A percentile compares a stretch with the other conserved stretches of the same genome.
Evolutionary conservation across 2,797 vertebrate species (phyloP).

Genomic region (Sebastes hubbsi): DNA sequence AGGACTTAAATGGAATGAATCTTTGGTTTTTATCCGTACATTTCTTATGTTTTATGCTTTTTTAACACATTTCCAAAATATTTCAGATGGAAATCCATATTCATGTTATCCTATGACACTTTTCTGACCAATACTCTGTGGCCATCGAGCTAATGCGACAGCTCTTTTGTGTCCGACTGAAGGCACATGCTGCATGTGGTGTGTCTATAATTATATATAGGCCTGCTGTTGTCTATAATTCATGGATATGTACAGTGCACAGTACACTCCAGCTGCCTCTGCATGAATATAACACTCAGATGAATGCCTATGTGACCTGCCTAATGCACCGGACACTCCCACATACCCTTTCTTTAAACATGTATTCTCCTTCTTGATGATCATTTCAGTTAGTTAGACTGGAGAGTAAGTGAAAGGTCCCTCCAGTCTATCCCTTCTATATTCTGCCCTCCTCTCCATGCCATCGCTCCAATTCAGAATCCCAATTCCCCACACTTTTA

Average conservation of each 20-base stretch:
- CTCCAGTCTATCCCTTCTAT: neutral
- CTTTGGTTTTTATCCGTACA: neutral
- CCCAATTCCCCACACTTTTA: slow-evolving; percentile 24
- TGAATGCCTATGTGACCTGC: slow-evolving; percentile 21
- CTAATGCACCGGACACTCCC: slow-evolving; percentile 47
- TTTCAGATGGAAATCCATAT: neutral
- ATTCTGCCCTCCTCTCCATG: neutral
- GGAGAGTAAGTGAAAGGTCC: slow-evolving; percentile 20
- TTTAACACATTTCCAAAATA: neutral
- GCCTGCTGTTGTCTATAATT: slow-evolving; percentile 56
- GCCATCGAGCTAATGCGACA: slow-evolving; percentile 9
- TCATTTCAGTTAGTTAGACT: slow-evolving; percentile 5
- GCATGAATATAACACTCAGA: slow-evolving; percentile 30
- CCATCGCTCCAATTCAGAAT: slow-evolving; percentile 10
- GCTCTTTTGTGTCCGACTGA: slow-evolving; percentile 16
- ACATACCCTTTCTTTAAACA: slow-evolving; percentile 23
- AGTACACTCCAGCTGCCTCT: slow-evolving; percentile 12
- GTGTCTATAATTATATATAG: slow-evolving; percentile 39
- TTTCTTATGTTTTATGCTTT: neutral
- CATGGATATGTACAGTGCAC: slow-evolving; percentile 33
- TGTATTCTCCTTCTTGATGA: slow-evolving; percentile 30
- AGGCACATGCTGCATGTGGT: slow-evolving; percentile 10
- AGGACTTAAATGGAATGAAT: neutral
- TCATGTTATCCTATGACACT: neutral
- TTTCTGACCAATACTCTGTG: neutral